Evolutionary conservation across 2,113 vertebrate genomes (phyloP), one percentile per base, ranked within the genome.

Genomic region (Rhinolophus sinicus): DNA sequence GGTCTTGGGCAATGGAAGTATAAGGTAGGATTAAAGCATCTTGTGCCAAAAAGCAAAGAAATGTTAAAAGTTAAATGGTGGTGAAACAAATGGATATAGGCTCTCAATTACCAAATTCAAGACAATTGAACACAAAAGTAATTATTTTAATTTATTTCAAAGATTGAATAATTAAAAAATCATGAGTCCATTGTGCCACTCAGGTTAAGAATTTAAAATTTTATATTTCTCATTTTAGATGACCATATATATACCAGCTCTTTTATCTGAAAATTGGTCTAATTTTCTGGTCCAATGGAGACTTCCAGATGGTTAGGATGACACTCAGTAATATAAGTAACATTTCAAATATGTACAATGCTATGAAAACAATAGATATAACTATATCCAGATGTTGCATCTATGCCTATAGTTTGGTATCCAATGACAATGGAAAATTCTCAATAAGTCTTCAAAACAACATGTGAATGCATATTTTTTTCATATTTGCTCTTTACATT

Each of bases 281-380:
- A 80, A 35, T 56, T 86, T 78, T 95, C 28, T 86, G 30, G 47
- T 40, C 30, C 76, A 60, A 14, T 99, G 30, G 98, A 19, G 97
- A 98, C 52, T 99, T 99, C 98, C 98, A 99, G 93, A 99, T 93
- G 98, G 99, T 97, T 99, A 98, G 80, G 99, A 99, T 52, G 98
- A 98, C 95, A 98, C 97, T 87, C 98, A 99, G 95, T 99, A 99
- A 97, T 99, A 99, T 98, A 90, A 96, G 85, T 98, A 98, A 98
- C 91, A 98, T 99, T 95, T 98, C 98, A 86, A 97, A 98, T 35
- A 98, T 98, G 98, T 99, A 99, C 97, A 99, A 99, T 33, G 99
- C 99, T 90, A 99, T 99, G 98, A 99, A 99, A 98, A 97, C 99
- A 99, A 95, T 98, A 99, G 70, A 98, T 98, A 60, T 99, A 99